Evolutionary conservation across 1,140 invertebrate genomes (phyloP), one percentile per base, ranked within the genome.

Genomic region (Chymomyza costata): DNA sequence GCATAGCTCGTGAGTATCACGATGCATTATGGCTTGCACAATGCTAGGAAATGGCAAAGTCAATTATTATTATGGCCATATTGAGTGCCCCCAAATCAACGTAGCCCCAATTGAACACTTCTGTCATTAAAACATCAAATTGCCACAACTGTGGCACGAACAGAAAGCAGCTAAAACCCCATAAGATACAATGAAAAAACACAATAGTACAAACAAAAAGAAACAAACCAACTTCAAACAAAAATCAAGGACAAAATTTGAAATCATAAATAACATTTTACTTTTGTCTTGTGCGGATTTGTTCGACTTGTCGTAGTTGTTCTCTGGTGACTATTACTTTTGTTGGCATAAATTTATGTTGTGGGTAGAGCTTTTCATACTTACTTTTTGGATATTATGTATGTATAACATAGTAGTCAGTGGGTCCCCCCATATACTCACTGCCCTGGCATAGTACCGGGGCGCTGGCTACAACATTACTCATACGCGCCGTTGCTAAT

Each of bases 191-290:
- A 28, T 6, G 5, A 28, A 28, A 28, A 28, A 28, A 10, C 13
- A 5, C 5, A 35, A 11, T 6, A 35, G 16, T 5, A 41, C 25
- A 67, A 68, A 68, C n/a, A n/a, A n/a, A 39, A 10, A 37, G 19
- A 39, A 39, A 10, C 37, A 74, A 65, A 32, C 37, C 50, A 49
- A 67, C 64, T 80, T 80, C 73, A 80, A 80, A 32, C 37, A 50
- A 49, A 67, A 67, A 80, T 80, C 73, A 80, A 80, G 73, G 73
- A 80, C 73, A 64, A 55, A 35, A 46, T 31, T 65, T 68, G 51
- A 55, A 70, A 78, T 78, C 65, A 78, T 76, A 76, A 76, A 78
- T 70, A 70, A 78, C 65, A 67, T 52, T 74, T 76, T 65, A 69
- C 56, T 61, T 74, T 68, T 59, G 28, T n/a, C 3, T 48, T 53